Base-by-base conservation (phyloP, 2,797 vertebrate species). In the Hyperoplus lanceolatus region DNA sequence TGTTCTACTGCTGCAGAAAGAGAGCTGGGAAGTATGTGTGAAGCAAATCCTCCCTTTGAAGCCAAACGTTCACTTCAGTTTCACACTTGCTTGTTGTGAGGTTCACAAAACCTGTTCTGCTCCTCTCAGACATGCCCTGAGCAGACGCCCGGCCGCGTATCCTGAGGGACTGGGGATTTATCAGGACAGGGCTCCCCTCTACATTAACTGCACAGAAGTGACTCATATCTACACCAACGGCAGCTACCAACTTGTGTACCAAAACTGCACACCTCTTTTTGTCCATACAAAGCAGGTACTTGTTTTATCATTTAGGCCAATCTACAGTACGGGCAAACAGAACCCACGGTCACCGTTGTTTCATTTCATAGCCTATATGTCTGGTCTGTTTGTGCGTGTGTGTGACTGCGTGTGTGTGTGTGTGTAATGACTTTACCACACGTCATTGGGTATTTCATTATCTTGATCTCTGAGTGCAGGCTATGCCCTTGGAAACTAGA, bases 141-240 rank as follows among this genome's bases (percentile, higher is more conserved):
- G 65, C 0, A 73, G 76, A 75, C 73, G 62, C 42, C 87, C 79
- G 1, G 78, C 87, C 0, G 70, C 87, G 42, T 92, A 81, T 63
- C 89, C 91, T 11, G 89, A 61, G 59, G 83, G 73, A 53, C 0
- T 89, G 62, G 81, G 79, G 11, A 79, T 94, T 51, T 95, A 94
- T 84, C 94, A 94, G 81, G 92, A 93, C 38, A 92, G 49, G 14
- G 88, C 73, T 81, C 94, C 95, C 0, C 91, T 96, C 53, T 96
- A 96, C 70, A 94, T 96, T 41, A 96, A 96, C 88, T 96, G 95
- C 84, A 92, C 93, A 8, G 95, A 96, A 80, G 95, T 96, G n/a
- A 95, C 94, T 42, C 84, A 96, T 74, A 75, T 96, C 83, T 96
- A 96, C 86, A 94, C 90, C 70, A 96, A 96, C 13, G 95, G 95